Base-by-base conservation (phyloP, 2,888 invertebrate species). In the Spodoptera picta region DNA sequence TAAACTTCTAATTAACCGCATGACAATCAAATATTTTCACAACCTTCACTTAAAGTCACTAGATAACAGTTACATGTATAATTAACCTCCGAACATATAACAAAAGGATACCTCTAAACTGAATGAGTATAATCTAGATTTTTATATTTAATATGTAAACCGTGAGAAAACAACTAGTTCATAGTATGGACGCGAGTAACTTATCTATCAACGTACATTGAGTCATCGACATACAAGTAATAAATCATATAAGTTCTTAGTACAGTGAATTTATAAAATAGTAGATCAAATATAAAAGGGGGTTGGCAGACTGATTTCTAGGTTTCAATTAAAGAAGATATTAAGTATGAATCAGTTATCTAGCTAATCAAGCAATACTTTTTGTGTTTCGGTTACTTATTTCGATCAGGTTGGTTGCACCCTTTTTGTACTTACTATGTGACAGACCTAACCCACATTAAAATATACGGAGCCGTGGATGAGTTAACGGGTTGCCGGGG, bases 51-150 rank as follows among this genome's bases (percentile, higher is more conserved):
- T 52, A 48, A 41, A 63, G n/a, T 42, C 56, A 71, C 56, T 75
- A 70, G 59, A 53, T 65, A 56, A 70, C 42, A 75, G 12, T 59
- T 49, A 55, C 49, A 5, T 5, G 31, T 27, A 3, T 51, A 71
- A 75, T 59, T 70, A 75, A 57, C 55, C 42, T 53, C 48, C 61
- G 42, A 70, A 53, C 41, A 52, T 49, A 49, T 36, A 36, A 36
- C 9, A 36, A 73, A 76, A 75, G 63, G 56, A 71, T 60, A 75
- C 67, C n/a, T n/a, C n/a, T 78, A 71, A 75, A 71, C 56, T 24
- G 53, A 60, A 42, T 31, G 44, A 73, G n/a, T 7, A 31, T 54
- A 54, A 68, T 79, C 62, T 79, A 63, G 68, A 72, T 76, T 49
- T 46, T 56, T 70, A 23, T 53, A 43, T 7, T 48, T 48, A 49